Evolutionary conservation across 1,140 invertebrate genomes (phyloP), one percentile per base, ranked within the genome.

Genomic region (Bombus fervidus): DNA sequence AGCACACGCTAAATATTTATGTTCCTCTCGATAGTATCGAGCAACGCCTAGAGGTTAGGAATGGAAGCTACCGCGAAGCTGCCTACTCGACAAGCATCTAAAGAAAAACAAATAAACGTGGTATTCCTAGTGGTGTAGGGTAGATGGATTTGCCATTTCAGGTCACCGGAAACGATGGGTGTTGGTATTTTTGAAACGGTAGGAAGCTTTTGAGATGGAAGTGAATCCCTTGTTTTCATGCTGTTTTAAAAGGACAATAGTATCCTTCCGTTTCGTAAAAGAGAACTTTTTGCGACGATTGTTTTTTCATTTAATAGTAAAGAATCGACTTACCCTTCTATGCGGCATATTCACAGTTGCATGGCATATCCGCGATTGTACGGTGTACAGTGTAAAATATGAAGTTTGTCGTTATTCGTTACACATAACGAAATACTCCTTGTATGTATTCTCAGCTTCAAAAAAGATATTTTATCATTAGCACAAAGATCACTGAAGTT

Each of bases 31-130:
- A 88, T 88, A 74, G 57, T 72, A 59, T 68, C 43, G n/a, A 28
- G 43, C 18, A 64, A 62, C 22, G 69, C 5, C 15, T 28, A 43
- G 31, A 79, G 69, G 71, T 43, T 62, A 18, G 28, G 34, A 57
- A 74, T 28, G 68, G 47, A 75, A 18, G 34, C 25, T 62, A 78
- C 73, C 25, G 10, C 41, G 39, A 43, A 39, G 37, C 39, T 37
- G 47, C 31, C 53, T 64, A 43, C 64, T 76, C 81, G 41, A 77
- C 25, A 22, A 31, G 59, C 57, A 53, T 83, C 28, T 1, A 28
- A 69, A 57, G 74, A 34, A 83, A 88, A 88, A 78, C 86, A 89
- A 89, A 89, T 77, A 89, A 85, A 85, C 78, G 9, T n/a, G 59
- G 68, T 66, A 74, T 81, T 66, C 15, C n/a, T 80, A 37, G 39